phyloP scores from a whole-genome alignment of 2,888 invertebrate species.

The Stenolophus ochropezus region DNA sequence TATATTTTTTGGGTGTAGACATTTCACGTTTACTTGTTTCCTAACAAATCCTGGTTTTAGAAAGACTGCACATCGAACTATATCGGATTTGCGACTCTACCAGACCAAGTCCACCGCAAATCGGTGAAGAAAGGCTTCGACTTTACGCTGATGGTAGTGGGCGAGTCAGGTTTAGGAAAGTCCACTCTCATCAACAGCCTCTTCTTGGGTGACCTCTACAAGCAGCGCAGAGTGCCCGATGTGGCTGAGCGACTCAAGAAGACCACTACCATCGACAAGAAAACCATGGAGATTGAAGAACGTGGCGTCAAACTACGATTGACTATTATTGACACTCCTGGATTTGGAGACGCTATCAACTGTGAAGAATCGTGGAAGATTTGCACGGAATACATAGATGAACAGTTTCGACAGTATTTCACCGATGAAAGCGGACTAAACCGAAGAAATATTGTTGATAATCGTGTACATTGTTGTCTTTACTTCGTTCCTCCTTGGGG shows the following conservation, averaged over 20 bases:
- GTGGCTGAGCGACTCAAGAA: conserved; percentile 80
- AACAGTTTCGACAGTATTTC: conserved; percentile 89
- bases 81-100: conserved; percentile 96
- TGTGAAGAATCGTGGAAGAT: conserved; percentile 96
- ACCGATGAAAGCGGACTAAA: conserved; percentile 97
- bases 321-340: conserved; percentile 96
- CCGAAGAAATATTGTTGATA: conserved; percentile 95
- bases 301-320: conserved; percentile 89
- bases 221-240: conserved; percentile 84
- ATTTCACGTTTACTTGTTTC: too few species aligned
- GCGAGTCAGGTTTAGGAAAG: conserved; percentile 95
- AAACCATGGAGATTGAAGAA: conserved; percentile 96
- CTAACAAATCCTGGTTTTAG: conserved; percentile 42
- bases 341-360: conserved; percentile 95
- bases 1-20: neutral
- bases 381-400: conserved; percentile 93
- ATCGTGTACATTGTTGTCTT: conserved; percentile 95
- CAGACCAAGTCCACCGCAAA: conserved; percentile 97
- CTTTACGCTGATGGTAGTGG: conserved; percentile 97
- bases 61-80: conserved; percentile 74
- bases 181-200: conserved; percentile 96
- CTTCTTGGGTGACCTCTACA: conserved; percentile 94
- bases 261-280: conserved; percentile 83
- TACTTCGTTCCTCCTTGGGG: conserved; percentile 97
- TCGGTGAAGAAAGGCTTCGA: conserved; percentile 97